Evolutionary conservation across 1,140 invertebrate genomes (phyloP).

Genomic region (Monomorium pharaonis): DNA sequence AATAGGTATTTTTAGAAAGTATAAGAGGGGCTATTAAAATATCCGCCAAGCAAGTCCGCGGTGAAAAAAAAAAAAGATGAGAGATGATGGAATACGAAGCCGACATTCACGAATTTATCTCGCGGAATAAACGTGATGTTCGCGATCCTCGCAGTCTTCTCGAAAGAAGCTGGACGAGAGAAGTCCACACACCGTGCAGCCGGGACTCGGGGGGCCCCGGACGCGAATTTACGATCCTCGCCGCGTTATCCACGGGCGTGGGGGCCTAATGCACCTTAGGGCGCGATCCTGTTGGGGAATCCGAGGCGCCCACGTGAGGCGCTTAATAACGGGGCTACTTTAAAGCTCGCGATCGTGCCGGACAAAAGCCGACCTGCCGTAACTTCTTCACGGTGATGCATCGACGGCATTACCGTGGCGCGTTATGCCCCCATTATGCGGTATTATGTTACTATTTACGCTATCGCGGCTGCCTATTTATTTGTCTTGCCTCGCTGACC

Average conservation of each 20-base stretch:
- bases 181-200: neutral
- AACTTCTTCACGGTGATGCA: slow-evolving; percentile 80
- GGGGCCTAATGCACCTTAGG: slow-evolving; percentile 24
- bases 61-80: slow-evolving; percentile 3
- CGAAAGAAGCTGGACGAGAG: slow-evolving; percentile 10
- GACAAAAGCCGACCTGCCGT: slow-evolving; percentile 78
- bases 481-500: slow-evolving; percentile 78
- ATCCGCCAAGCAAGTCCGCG: neutral
- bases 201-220: neutral
- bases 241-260: slow-evolving; percentile 4
- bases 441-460: slow-evolving; percentile 84
- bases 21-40: neutral
- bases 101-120: slow-evolving; percentile 42
- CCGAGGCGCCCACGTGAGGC: slow-evolving; percentile 71
- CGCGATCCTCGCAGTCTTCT: slow-evolving; percentile 26
- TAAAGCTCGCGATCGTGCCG: slow-evolving; percentile 55
- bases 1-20: neutral
- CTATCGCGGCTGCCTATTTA: slow-evolving; percentile 79
- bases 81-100: neutral
- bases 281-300: slow-evolving; percentile 52
- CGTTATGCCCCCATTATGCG: slow-evolving; percentile 83
- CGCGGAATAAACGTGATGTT: slow-evolving; percentile 15
- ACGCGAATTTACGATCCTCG: slow-evolving; percentile 27
- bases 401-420: slow-evolving; percentile 72
- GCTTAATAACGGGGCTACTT: slow-evolving; percentile 77